A percentile compares a stretch with the other conserved stretches of the same genome.
These are phyloP conservation scores for Cistogaster globosa DNA, from an alignment of 2,888 invertebrate genomes.

Conservation along the genomic window DNA sequence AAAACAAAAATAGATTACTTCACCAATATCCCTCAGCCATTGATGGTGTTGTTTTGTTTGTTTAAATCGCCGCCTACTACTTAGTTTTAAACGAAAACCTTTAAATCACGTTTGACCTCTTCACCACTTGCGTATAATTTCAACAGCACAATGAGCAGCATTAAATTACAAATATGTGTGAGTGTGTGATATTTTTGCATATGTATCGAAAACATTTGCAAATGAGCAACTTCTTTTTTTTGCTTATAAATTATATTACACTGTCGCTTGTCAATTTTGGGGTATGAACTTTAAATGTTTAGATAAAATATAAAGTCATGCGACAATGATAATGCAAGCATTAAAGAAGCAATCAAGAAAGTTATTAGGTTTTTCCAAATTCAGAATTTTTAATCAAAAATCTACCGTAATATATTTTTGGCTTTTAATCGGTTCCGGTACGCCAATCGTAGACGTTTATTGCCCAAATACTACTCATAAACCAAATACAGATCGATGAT, in stretches of 20 bases:
- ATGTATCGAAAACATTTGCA: neutral
- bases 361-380: neutral
- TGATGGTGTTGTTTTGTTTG: neutral
- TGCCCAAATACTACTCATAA: no score
- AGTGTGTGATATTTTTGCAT: no score
- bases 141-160: conserved; percentile 6
- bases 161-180: conserved; percentile 3
- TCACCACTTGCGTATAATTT: conserved; percentile 27
- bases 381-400: no score
- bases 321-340: neutral
- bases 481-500: no score
- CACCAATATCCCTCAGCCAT: neutral
- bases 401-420: no score
- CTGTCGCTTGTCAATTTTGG: conserved; percentile 41
- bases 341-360: neutral
- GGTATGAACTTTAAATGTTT: conserved; percentile 43
- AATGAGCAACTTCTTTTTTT: conserved; percentile 22
- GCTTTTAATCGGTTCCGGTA: no score
- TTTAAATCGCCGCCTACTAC: neutral
- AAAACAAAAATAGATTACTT: no score
- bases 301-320: conserved; percentile 15
- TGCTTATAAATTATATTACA: neutral
- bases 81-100: no score
- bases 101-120: no score
- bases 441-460: no score